Evolutionary conservation across 2,797 vertebrate species (phyloP), one percentile per base, ranked within the genome.

Genomic region (Discoglossus pictus): DNA sequence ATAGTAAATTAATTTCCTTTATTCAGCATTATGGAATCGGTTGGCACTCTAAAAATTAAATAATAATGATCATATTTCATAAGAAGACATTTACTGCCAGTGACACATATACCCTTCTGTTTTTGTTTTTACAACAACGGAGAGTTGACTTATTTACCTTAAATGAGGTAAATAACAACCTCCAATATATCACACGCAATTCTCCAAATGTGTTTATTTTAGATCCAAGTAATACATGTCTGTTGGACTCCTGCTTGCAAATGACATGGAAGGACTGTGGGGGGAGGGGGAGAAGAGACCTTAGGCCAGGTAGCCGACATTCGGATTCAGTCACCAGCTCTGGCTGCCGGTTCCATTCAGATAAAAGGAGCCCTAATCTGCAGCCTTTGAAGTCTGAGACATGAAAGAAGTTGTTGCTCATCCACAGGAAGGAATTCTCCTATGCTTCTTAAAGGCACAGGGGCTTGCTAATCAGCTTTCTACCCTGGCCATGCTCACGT

Each of bases 361-460:
- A 84, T 83, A 82, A 84, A 84, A 80, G 80, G 78, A 78, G 51
- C 75, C 61, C 67, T 83, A 83, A 84, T 82, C 83, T 61, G 18
- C 75, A 44, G 79, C 82, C 84, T 85, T 85, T 84, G 84, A 86
- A 83, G 84, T 80, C 38, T 11, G 71, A 82, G 75, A 81, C 80
- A 78, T 82, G 77, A 85, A 86, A 86, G 83, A 56, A 62, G 77
- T 72, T 80, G 74, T 59, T 58, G 65, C 76, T 80, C 76, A 82
- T 79, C 76, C 79, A 1, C 7, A 73, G 61, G 52, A 71, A 64
- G 59, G 74, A 74, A 73, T 63, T 74, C 68, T 68, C 58, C 76
- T 56, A 21, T 68, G 38, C 43, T 77, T 69, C 76, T 82, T 78
- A 80, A 83, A 80, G 82, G 76, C 72, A 74, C 80, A 79, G 79